A percentile compares a stretch with the other conserved stretches of the same genome.
These are phyloP conservation scores for Dallia pectoralis DNA, from an alignment of 2,797 vertebrate genomes.

Conservation along the genomic window DNA sequence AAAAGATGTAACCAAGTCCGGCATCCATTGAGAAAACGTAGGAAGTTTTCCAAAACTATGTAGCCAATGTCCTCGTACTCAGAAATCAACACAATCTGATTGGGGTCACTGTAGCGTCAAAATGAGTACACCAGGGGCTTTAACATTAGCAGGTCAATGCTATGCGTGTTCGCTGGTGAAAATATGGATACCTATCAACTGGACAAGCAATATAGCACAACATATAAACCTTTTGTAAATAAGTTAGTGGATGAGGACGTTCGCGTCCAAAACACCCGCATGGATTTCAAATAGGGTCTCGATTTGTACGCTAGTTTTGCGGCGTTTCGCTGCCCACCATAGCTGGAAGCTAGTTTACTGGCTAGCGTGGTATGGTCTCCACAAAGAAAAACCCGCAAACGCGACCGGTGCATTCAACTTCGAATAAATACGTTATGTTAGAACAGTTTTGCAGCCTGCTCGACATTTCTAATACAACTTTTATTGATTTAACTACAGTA, in stretches of 20 bases:
- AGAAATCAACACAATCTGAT: not conserved
- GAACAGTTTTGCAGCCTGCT: not conserved
- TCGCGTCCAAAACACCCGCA: not conserved
- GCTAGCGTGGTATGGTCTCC: slow-evolving; percentile 68
- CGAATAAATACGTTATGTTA: not conserved
- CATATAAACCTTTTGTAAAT: not conserved
- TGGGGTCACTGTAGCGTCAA: not conserved
- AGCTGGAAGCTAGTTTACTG: slow-evolving; percentile 42
- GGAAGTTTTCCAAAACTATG: not conserved
- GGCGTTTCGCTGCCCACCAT: slow-evolving; percentile 57
- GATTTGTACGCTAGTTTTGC: slow-evolving; percentile 54
- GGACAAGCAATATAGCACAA: not conserved
- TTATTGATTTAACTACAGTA: not conserved
- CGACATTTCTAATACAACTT: not conserved
- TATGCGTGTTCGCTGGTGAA: not conserved
- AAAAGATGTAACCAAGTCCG: not conserved
- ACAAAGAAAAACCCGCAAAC: slow-evolving; percentile 79
- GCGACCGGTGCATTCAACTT: slow-evolving; percentile 40
- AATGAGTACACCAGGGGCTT: not conserved
- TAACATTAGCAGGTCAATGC: not conserved
- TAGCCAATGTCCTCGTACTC: not conserved
- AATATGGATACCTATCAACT: not conserved
- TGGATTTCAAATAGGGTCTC: slow-evolving; percentile 34
- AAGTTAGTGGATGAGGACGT: not conserved
- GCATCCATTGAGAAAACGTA: not conserved